phyloP scores from a whole-genome alignment of 1,140 invertebrate genomes.

The Ceratina australensis region DNA sequence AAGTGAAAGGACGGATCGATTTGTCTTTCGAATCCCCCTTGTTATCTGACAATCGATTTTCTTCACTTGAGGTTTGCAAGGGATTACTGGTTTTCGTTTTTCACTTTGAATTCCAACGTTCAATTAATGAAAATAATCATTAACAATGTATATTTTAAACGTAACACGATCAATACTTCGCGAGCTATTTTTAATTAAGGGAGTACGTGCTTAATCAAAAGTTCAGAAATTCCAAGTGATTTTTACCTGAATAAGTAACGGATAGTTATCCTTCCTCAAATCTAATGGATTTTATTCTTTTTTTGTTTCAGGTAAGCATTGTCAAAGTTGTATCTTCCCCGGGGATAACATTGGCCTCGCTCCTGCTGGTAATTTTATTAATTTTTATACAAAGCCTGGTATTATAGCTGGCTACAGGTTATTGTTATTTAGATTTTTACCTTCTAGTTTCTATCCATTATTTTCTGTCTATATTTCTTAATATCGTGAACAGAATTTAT shows the following conservation, averaged over 20 bases:
- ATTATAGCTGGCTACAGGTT: too few species aligned
- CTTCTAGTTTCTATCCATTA: too few species aligned
- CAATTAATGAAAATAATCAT: too few species aligned
- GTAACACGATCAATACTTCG: too few species aligned
- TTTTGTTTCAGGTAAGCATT: conserved; percentile 49
- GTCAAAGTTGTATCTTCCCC: too few species aligned
- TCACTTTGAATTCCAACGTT: not conserved
- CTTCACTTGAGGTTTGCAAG: not conserved
- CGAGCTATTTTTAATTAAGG: too few species aligned
- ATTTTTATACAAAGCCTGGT: not conserved
- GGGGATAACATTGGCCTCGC: not conserved
- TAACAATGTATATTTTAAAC: too few species aligned
- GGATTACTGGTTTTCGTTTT: not conserved
- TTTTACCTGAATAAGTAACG: not conserved
- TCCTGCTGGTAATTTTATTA: not conserved
- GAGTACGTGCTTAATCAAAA: too few species aligned
- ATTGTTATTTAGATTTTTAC: too few species aligned
- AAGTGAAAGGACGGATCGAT: conserved; percentile 37
- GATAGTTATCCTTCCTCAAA: not conserved
- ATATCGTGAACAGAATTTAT: too few species aligned
- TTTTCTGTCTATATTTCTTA: too few species aligned
- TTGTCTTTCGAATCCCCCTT: not conserved
- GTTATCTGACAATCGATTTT: conserved; percentile 8
- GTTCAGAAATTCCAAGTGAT: not conserved
- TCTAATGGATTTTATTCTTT: not conserved